Percentiles rank a stretch among this genome's conserved stretches.
These are phyloP conservation scores for Capitella teleta DNA, from an alignment of 1,140 invertebrate genomes.

Conservation along the genomic window DNA sequence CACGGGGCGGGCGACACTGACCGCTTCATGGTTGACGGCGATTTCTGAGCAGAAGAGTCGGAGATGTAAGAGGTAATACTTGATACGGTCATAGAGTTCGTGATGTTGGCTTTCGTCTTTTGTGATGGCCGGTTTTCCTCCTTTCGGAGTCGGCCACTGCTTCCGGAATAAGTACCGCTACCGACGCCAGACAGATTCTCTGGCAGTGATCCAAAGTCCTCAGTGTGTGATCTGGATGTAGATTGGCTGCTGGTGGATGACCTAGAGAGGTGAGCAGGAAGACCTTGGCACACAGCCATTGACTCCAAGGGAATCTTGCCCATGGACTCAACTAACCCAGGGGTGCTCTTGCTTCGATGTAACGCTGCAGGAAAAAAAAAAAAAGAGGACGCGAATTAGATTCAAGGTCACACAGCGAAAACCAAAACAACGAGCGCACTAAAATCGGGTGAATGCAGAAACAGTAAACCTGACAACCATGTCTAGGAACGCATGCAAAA, in stretches of 20 bases:
- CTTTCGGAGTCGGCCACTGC: conserved; percentile 18
- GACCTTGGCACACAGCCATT: too few species aligned
- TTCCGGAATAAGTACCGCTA: conserved; percentile 18
- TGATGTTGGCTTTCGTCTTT: not conserved
- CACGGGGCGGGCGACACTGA: too few species aligned
- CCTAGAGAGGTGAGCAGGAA: too few species aligned
- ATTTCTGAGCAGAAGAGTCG: conserved; percentile 24
- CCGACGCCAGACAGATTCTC: conserved; percentile 13
- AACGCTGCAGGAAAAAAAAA: conserved; percentile 62
- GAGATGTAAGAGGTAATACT: conserved; percentile 24
- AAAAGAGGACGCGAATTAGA: too few species aligned
- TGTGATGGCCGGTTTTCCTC: too few species aligned
- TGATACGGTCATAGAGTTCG: conserved; percentile 22
- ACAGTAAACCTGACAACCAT: too few species aligned
- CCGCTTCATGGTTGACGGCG: conserved; percentile 21
- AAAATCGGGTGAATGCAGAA: too few species aligned
- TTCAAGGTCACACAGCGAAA: too few species aligned
- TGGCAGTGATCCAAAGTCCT: not conserved
- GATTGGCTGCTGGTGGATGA: conserved; percentile 46
- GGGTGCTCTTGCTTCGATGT: conserved; percentile 86
- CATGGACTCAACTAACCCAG: conserved; percentile 79
- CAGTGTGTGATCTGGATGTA: not conserved
- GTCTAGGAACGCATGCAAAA: too few species aligned
- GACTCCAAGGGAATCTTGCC: conserved; percentile 79
- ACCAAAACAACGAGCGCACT: too few species aligned